Percentiles rank a stretch among this genome's conserved stretches.
phyloP scores from a whole-genome alignment of 2,888 invertebrate genomes.

The Spilarctia lutea region DNA sequence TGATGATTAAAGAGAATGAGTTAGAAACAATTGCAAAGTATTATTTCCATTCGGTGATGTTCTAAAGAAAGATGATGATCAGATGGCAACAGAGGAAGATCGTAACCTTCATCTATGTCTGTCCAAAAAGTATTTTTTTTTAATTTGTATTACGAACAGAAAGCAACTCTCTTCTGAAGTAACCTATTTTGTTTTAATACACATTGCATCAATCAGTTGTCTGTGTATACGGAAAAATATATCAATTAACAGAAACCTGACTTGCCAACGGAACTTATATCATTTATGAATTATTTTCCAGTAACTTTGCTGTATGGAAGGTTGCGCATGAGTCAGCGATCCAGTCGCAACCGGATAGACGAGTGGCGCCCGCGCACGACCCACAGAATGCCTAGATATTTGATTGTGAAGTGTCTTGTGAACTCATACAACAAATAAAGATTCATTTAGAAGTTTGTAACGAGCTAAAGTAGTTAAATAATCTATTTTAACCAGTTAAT shows the following conservation, averaged over 20 bases:
- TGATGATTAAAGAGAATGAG: neutral
- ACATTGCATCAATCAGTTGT: neutral
- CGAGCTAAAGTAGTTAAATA: neutral
- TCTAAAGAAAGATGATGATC: rapidly evolving
- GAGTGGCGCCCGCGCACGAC: slow-evolving; percentile 59
- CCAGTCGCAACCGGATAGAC: slow-evolving; percentile 69
- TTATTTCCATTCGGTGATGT: neutral
- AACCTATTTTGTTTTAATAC: neutral
- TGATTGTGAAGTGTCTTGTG: slow-evolving; percentile 21
- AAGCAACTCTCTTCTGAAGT: neutral
- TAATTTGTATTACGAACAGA: too few species aligned
- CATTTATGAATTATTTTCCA: slow-evolving; percentile 28
- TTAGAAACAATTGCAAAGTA: neutral
- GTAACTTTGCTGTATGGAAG: slow-evolving; percentile 24
- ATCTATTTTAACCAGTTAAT: neutral
- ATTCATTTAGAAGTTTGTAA: slow-evolving; percentile 16
- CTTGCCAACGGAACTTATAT: slow-evolving; percentile 26
- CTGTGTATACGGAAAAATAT: neutral
- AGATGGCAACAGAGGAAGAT: too few species aligned
- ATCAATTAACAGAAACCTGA: slow-evolving; percentile 32
- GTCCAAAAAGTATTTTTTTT: too few species aligned
- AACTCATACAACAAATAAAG: slow-evolving; percentile 35
- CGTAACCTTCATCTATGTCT: too few species aligned
- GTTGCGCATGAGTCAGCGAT: slow-evolving; percentile 64
- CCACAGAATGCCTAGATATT: slow-evolving; percentile 36